A percentile compares a stretch with the other conserved stretches of the same genome.
Conservation (phyloP, 2,797 vertebrate genomes). For the Centroberyx gerrardi region DNA sequence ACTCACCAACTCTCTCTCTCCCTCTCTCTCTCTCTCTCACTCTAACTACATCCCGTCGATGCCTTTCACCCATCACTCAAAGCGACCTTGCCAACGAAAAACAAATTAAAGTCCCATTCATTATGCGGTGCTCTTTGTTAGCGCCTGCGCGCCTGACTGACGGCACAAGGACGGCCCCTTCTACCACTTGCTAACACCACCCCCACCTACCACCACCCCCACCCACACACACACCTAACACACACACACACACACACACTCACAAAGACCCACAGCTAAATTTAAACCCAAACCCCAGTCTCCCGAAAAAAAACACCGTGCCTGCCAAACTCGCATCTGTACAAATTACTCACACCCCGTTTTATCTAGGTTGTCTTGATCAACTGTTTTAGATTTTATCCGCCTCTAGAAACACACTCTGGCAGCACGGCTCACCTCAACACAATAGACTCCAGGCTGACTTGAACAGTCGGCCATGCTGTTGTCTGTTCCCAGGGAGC, state of each 20-base stretch:
- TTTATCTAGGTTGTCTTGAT: conserved; percentile 19
- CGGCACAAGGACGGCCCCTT: conserved; percentile 67
- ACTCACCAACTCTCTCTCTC: conserved; percentile 35
- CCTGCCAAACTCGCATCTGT: conserved; percentile 1
- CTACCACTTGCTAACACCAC: conserved; percentile 5
- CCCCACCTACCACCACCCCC: conserved; percentile 7
- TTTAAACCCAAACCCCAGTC: conserved; percentile 22
- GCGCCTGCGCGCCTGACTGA: conserved; percentile 59
- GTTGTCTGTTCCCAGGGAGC: too few species aligned
- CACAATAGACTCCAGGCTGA: background rate
- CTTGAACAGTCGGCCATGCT: too few species aligned
- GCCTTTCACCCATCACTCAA: conserved; percentile 52
- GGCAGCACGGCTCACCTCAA: background rate
- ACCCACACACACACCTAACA: background rate
- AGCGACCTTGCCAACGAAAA: conserved; percentile 77
- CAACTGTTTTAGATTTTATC: conserved; percentile 12
- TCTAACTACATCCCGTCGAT: conserved; percentile 34
- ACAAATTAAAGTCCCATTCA: conserved; percentile 80
- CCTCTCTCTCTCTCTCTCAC: conserved; percentile 15
- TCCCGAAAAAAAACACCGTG: background rate
- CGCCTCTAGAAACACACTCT: background rate
- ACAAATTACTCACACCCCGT: background rate
- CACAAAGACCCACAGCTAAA: conserved; percentile 15
- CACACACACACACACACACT: conserved; percentile 2
- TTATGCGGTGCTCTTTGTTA: conserved; percentile 75